These are phyloP conservation scores for Pogonus chalceus DNA, from an alignment of 1,140 invertebrate species.

Conservation along the genomic window DNA sequence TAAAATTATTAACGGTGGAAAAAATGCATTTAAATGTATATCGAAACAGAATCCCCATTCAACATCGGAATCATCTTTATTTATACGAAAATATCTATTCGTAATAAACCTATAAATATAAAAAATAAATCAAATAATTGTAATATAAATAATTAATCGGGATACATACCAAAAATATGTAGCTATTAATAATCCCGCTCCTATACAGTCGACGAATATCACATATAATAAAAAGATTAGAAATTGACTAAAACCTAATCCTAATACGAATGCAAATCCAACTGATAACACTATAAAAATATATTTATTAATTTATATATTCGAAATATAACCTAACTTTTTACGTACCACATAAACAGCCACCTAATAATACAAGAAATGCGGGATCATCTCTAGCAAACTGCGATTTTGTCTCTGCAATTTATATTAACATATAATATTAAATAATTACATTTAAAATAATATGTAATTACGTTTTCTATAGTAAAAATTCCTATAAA, in stretches of 20 bases:
- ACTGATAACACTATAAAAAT: slow-evolving; percentile 72
- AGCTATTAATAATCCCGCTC: slow-evolving; percentile 76
- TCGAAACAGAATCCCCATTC: slow-evolving; percentile 99
- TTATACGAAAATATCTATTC: slow-evolving; percentile 77
- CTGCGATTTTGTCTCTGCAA: slow-evolving; percentile 93
- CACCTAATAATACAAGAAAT: slow-evolving; percentile 85
- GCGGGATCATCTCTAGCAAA: slow-evolving; percentile 99
- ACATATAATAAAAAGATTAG: slow-evolving; percentile 85
- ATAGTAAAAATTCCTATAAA: slow-evolving; percentile 96
- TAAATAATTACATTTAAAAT: slow-evolving; percentile 1
- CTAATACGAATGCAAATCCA: slow-evolving; percentile 76
- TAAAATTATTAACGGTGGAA: slow-evolving; percentile 86
- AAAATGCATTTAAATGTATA: slow-evolving; percentile 97
- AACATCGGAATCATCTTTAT: slow-evolving; percentile 59
- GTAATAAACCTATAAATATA: slow-evolving; percentile 62
- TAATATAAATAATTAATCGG: slow-evolving; percentile 11
- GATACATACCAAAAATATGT: slow-evolving; percentile 76
- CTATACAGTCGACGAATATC: slow-evolving; percentile 90
- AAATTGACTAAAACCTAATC: slow-evolving; percentile 65
- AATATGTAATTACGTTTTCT: slow-evolving; percentile 76
- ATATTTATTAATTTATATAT: slow-evolving; percentile 17
- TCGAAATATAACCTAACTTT: slow-evolving; percentile 8
- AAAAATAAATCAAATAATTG: slow-evolving; percentile 12
- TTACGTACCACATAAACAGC: slow-evolving; percentile 74
- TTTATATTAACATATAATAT: slow-evolving; percentile 20